Conservation (phyloP, 2,113 vertebrate species). For the Circaetus gallicus region DNA sequence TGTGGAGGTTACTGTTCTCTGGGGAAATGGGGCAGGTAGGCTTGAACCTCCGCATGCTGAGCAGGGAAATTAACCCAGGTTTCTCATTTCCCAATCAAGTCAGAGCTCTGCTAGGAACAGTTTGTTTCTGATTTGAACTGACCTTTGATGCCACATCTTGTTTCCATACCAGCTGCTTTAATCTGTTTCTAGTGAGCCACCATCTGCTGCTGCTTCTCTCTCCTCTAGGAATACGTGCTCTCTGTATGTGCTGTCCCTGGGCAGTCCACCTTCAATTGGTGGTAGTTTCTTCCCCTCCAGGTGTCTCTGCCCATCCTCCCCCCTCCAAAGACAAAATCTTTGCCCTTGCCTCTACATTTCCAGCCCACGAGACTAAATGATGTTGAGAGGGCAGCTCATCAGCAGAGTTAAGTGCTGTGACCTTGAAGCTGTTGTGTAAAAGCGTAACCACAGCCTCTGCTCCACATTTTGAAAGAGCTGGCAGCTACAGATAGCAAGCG, state of each 20-base stretch:
- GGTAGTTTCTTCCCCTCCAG: not conserved
- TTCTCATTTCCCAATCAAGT: not conserved
- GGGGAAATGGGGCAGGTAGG: not conserved
- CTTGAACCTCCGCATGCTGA: not conserved
- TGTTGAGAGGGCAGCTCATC: not conserved
- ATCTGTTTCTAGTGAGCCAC: not conserved
- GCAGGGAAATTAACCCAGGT: not conserved
- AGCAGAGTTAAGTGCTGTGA: not conserved
- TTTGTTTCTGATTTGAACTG: not conserved
- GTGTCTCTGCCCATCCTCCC: not conserved
- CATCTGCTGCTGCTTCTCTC: slow-evolving; percentile 10
- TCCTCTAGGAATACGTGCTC: not conserved
- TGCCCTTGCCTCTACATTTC: not conserved
- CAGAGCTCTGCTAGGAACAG: not conserved
- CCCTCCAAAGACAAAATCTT: not conserved
- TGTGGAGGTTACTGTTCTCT: not conserved
- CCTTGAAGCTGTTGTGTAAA: not conserved
- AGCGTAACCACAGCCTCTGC: not conserved
- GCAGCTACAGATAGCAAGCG: not conserved
- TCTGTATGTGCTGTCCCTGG: not conserved
- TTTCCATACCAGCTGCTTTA: not conserved
- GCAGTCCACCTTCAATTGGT: not conserved
- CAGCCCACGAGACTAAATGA: not conserved
- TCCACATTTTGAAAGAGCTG: not conserved
- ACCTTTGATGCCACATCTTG: not conserved